Evolutionary conservation across 2,113 vertebrate species (phyloP).

Genomic region (Siphamia tubifer): DNA sequence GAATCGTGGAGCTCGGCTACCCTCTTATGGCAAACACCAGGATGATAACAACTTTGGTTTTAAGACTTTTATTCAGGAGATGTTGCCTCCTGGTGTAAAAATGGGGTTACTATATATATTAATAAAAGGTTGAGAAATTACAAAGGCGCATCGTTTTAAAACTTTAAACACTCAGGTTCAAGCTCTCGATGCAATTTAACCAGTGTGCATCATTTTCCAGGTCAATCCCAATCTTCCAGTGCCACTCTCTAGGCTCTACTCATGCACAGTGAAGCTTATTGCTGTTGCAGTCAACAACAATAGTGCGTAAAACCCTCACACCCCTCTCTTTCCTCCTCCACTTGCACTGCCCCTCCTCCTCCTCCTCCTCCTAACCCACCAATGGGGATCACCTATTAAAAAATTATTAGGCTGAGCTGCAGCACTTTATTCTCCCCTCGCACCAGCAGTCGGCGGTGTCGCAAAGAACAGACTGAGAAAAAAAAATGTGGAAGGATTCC

Average conservation of each 20-base stretch:
- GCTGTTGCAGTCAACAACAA: not conserved
- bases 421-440: constrained; percentile 10
- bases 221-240: too few relatives aligned
- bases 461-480: not conserved
- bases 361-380: constrained; percentile 9
- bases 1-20: constrained; percentile 64
- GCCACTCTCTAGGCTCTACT: too few relatives aligned
- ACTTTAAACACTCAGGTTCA: too few relatives aligned
- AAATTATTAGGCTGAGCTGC: constrained; percentile 41
- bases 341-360: not conserved
- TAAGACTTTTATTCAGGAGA: not conserved
- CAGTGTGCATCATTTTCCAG: too few relatives aligned
- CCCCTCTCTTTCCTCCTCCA: not conserved
- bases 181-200: too few relatives aligned
- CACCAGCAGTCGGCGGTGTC: constrained; percentile 27
- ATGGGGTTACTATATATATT: too few relatives aligned
- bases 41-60: constrained; percentile 23
- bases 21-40: constrained; percentile 70
- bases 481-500: constrained; percentile 13
- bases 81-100: too few relatives aligned
- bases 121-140: too few relatives aligned
- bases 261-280: too few relatives aligned
- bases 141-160: too few relatives aligned
- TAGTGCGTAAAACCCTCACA: not conserved
- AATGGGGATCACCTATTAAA: constrained; percentile 43